These are phyloP conservation scores for Noctua fimbriata DNA, from an alignment of 2,888 invertebrate genomes.

Conservation along the genomic window DNA sequence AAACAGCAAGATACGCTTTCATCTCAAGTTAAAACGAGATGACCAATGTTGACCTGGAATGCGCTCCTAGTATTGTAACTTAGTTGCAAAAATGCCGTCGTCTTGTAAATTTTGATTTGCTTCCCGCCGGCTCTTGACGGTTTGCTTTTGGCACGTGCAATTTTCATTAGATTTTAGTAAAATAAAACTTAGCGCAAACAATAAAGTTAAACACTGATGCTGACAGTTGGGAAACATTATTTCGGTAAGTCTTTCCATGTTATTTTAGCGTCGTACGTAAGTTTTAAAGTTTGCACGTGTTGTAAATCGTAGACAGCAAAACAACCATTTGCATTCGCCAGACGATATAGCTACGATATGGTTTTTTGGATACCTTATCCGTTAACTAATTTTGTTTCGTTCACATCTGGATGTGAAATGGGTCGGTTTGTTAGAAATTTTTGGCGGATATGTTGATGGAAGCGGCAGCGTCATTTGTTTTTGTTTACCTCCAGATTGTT, in stretches of 20 bases:
- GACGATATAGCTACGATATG: slow-evolving; percentile 88
- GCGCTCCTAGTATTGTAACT: slow-evolving; percentile 67
- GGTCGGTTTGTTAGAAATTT: slow-evolving; percentile 53
- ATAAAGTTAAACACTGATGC: slow-evolving; percentile 85
- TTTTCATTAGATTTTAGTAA: slow-evolving; percentile 80
- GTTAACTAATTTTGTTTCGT: slow-evolving; percentile 41
- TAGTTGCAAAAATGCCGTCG: slow-evolving; percentile 77
- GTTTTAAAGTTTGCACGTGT: slow-evolving; percentile 85
- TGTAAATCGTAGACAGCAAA: slow-evolving; percentile 86
- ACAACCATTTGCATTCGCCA: slow-evolving; percentile 88
- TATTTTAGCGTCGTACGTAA: slow-evolving; percentile 71
- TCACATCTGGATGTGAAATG: slow-evolving; percentile 44
- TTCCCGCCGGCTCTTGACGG: slow-evolving; percentile 89
- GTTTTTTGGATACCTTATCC: slow-evolving; percentile 70
- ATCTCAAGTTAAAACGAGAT: slow-evolving; percentile 41
- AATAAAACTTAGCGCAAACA: slow-evolving; percentile 75
- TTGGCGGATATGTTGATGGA: slow-evolving; percentile 59
- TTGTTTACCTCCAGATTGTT: slow-evolving; percentile 89
- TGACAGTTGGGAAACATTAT: slow-evolving; percentile 82
- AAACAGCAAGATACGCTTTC: slow-evolving; percentile 39
- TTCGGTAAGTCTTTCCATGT: slow-evolving; percentile 82
- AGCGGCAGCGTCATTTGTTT: slow-evolving; percentile 86
- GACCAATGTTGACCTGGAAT: slow-evolving; percentile 18
- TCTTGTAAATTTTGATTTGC: slow-evolving; percentile 82
- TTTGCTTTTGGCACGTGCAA: slow-evolving; percentile 89